Evolutionary conservation across 2,113 vertebrate genomes (phyloP).

Genomic region (Phainopepla nitens): DNA sequence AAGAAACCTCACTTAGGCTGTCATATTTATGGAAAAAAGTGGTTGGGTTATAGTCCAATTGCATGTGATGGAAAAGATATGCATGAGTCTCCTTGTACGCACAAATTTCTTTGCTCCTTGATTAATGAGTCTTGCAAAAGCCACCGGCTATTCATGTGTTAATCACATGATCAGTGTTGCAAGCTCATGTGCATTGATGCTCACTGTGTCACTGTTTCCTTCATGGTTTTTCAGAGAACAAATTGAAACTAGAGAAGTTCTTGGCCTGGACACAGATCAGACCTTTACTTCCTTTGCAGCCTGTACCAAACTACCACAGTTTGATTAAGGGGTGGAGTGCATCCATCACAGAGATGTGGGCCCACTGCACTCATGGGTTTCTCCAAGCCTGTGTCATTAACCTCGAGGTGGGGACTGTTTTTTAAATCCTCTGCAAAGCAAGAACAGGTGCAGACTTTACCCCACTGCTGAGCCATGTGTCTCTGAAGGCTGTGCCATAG

Average conservation of each 20-base stretch:
- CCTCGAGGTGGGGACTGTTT: neutral
- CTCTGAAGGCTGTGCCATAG: neutral
- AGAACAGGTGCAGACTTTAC: neutral
- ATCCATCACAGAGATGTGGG: neutral
- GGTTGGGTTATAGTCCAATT: neutral
- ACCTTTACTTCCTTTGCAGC: neutral
- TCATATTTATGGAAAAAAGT: neutral
- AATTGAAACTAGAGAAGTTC: neutral
- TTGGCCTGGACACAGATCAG: neutral
- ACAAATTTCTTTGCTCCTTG: neutral
- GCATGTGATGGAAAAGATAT: neutral
- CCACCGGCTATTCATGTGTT: neutral
- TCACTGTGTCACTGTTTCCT: neutral
- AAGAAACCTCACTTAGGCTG: neutral
- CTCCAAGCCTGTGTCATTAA: neutral
- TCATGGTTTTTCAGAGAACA: neutral
- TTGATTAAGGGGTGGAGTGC: neutral
- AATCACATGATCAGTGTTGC: neutral
- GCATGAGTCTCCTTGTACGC: neutral
- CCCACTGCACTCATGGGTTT: neutral
- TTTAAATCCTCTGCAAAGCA: neutral
- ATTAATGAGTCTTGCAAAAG: neutral
- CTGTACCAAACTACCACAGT: accelerated
- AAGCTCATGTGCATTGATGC: neutral
- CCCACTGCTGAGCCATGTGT: neutral